A percentile compares a stretch with the other conserved stretches of the same genome.
Evolutionary conservation across 2,888 invertebrate species (phyloP).

Genomic region (Apamea monoglypha): DNA sequence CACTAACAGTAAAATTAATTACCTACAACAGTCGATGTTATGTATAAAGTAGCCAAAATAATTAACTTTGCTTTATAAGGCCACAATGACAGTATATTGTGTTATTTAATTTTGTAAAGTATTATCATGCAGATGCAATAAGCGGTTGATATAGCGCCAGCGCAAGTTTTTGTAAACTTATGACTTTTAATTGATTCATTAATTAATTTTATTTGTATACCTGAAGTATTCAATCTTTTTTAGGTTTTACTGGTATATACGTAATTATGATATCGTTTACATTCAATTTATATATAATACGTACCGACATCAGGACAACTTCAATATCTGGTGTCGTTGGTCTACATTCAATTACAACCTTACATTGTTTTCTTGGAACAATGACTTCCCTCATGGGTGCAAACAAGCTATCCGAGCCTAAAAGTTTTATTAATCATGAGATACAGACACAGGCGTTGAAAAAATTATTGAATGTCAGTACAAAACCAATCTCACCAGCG

Average conservation of each 20-base stretch:
- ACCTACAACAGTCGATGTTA: conserved; percentile 43
- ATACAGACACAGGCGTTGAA: conserved; percentile 37
- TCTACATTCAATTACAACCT: conserved; percentile 85
- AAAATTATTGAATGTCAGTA: conserved; percentile 45
- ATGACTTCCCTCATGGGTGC: conserved; percentile 84
- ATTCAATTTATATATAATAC: conserved; percentile 76
- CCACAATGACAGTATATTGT: conserved; percentile 50
- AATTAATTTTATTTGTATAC: conserved; percentile 30
- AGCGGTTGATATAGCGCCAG: conserved; percentile 66
- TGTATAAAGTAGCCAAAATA: conserved; percentile 36
- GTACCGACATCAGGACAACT: conserved; percentile 82
- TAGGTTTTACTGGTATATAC: conserved; percentile 34
- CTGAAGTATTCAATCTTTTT: conserved; percentile 19
- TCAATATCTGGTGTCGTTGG: conserved; percentile 85
- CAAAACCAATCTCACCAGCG: conserved; percentile 80
- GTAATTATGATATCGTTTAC: conserved; percentile 44
- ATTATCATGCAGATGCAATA: conserved; percentile 76
- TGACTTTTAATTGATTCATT: conserved; percentile 18
- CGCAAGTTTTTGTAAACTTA: conserved; percentile 32
- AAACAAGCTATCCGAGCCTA: conserved; percentile 84
- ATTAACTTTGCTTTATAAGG: conserved; percentile 68
- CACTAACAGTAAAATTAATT: conserved; percentile 46
- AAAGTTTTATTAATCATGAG: conserved; percentile 75
- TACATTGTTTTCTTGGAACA: conserved; percentile 74
- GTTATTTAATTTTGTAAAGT: conserved; percentile 60